These are phyloP conservation scores for Thalassophryne amazonica DNA, from an alignment of 2,797 vertebrate species.

Conservation along the genomic window DNA sequence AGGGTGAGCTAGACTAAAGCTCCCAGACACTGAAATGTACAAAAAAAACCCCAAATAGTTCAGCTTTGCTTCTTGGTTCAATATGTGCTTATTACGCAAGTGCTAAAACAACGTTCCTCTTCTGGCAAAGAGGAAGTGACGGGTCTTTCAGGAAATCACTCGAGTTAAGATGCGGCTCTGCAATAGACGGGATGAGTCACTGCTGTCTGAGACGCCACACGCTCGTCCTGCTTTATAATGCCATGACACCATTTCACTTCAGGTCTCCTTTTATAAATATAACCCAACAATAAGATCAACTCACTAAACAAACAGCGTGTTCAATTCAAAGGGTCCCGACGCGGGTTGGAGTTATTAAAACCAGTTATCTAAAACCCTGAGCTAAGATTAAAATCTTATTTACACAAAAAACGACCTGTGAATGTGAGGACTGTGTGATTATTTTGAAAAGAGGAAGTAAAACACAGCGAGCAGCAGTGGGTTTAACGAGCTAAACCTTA, in stretches of 20 bases:
- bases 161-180: constrained; percentile 51
- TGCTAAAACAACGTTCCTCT: constrained; percentile 38
- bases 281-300: neutral
- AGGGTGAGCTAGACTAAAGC: neutral
- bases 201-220: constrained; percentile 8
- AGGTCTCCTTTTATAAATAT: neutral
- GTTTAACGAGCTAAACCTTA: too few species aligned
- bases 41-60: constrained; percentile 9
- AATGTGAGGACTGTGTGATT: too few species aligned
- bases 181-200: constrained; percentile 41
- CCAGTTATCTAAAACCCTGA: constrained; percentile 29
- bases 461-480: too few species aligned
- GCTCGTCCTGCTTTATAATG: too few species aligned
- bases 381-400: constrained; percentile 24
- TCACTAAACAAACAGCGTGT: neutral
- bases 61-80: neutral
- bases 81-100: constrained; percentile 43
- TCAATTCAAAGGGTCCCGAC: neutral
- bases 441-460: too few species aligned
- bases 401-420: too few species aligned
- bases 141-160: constrained; percentile 31
- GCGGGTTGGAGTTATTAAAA: neutral
- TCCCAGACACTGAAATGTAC: neutral
- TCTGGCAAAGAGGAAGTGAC: constrained; percentile 51
- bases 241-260: neutral